Evolutionary conservation across 2,113 vertebrate genomes (phyloP), one percentile per base, ranked within the genome.

Genomic region (Puntigrus tetrazona): DNA sequence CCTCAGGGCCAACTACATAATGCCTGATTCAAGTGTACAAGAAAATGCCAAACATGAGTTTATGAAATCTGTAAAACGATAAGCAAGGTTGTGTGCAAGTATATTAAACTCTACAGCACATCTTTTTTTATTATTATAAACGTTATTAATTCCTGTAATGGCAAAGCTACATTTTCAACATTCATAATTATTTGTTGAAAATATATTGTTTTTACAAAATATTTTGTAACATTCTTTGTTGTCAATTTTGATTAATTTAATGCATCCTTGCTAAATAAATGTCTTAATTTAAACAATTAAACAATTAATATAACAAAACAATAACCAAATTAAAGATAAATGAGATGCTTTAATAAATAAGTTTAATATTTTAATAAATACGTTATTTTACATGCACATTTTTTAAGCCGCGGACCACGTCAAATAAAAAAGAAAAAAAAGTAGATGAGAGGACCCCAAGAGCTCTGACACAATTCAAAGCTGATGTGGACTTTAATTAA

Each of bases 401-500:
- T n/a, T 41, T 72, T 13, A 43, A 45, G 69, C 69, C 22, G 11
- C 27, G 22, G 38, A 8, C 9, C 29, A 75, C 14, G 47, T 16
- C 25, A 6, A 7, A 22, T 38, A 69, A 22, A 38, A 59, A 59
- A 8, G 20, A 22, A 18, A 59, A 59, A 59, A 61, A 61, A 27
- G n/a, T 27, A 69, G 7, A n/a, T 1, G 13, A 73, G 13, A 72
- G 22, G 69, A 72, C 69, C n/a, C 69, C 38, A 43, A 72, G 69
- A 45, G 38, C n/a, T 73, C 38, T 73, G 69, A 73, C 38, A 73
- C 38, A 73, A 27, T 43, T 73, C 22, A 11, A 7, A 5, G 2
- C 36, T 43, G 38, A 29, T 41, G 55, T 78, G 36, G 29, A 61
- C 34, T 78, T 78, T 63, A 78, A 61, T 78, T 25, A 78, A 78